These are phyloP conservation scores for Tricholaema leucomelas DNA, from an alignment of 2,113 vertebrate genomes.

Conservation along the genomic window DNA sequence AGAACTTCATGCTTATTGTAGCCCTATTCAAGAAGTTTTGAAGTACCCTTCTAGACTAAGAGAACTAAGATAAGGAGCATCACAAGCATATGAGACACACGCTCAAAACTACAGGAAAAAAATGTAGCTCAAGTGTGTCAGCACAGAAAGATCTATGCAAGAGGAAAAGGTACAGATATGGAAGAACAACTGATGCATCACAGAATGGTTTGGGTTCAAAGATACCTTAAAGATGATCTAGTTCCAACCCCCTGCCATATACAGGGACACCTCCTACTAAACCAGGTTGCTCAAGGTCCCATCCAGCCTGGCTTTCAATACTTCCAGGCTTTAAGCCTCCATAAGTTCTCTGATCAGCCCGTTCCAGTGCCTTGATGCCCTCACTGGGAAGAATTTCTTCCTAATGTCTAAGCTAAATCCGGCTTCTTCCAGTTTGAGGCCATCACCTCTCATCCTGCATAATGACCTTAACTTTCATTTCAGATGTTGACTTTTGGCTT, in stretches of 20 bases:
- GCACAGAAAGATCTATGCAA: neutral
- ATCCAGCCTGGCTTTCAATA: no score
- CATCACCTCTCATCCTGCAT: neutral
- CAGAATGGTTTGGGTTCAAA: no score
- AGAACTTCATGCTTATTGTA: neutral
- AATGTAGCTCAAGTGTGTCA: neutral
- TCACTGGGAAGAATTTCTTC: no score
- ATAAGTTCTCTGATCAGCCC: no score
- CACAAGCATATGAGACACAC: neutral
- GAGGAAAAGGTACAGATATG: neutral
- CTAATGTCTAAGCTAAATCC: no score
- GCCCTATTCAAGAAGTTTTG: neutral
- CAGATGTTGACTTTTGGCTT: neutral
- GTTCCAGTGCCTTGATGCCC: no score
- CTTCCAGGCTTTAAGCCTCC: no score
- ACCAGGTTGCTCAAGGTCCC: no score
- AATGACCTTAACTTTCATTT: neutral
- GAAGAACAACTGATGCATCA: neutral
- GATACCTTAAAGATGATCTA: no score
- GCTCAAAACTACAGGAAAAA: neutral
- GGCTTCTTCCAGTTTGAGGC: no score
- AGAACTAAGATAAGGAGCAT: neutral
- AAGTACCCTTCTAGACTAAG: neutral
- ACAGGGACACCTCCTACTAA: no score
- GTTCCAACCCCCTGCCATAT: no score